These are phyloP conservation scores for Channa argus DNA, from an alignment of 2,113 vertebrate species.

Conservation along the genomic window DNA sequence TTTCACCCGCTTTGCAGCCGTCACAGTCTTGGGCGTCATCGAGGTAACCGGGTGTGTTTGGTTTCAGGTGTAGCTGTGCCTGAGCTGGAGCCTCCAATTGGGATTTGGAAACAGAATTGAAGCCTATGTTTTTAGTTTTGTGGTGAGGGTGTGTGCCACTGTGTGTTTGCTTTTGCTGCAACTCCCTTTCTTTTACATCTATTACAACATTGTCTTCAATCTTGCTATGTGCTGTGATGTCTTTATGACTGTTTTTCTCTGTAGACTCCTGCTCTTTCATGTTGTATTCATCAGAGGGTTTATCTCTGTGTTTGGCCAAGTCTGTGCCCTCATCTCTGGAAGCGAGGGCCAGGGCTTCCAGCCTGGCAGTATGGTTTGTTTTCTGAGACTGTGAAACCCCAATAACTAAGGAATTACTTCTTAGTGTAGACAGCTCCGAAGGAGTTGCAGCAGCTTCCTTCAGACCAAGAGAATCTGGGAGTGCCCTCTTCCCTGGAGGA, in stretches of 20 bases:
- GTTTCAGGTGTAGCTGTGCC: background rate
- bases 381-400: background rate
- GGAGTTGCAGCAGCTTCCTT: background rate
- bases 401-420: background rate
- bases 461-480: background rate
- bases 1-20: slow-evolving; percentile 22
- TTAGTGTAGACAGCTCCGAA: background rate
- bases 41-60: background rate
- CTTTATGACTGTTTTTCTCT: slow-evolving; percentile 2
- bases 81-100: background rate
- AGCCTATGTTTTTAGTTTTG: background rate
- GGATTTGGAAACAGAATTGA: background rate
- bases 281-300: background rate
- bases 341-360: background rate
- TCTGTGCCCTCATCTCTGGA: background rate
- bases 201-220: slow-evolving; percentile 17
- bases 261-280: background rate
- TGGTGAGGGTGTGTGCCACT: background rate
- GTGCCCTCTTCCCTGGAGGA: background rate
- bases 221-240: background rate
- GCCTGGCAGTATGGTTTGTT: background rate
- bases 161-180: slow-evolving; percentile 5
- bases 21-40: slow-evolving; percentile 7
- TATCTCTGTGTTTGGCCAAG: background rate
- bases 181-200: slow-evolving; percentile 48